Evolutionary conservation across 2,888 invertebrate species (phyloP), one percentile per base, ranked within the genome.

Genomic region (Cephus pulcher): DNA sequence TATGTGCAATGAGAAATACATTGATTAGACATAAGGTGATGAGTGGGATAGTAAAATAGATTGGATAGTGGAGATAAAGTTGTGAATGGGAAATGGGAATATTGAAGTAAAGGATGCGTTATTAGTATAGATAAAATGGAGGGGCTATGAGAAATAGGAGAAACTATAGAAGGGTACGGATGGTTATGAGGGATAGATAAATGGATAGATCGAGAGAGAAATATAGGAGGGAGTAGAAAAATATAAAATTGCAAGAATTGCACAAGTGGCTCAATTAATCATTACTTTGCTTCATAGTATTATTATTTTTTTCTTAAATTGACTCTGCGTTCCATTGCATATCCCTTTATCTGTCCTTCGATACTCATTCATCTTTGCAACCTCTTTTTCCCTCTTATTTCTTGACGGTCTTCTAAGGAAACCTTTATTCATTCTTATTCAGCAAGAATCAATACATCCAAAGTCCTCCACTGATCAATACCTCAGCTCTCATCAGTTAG

Each of bases 211-310:
- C 40, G 34, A 73, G 69, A 76, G 37, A 74, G 56, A 69, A 33
- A 70, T 69, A 76, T 23, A 76, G 82, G 79, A 80, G 84, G 87
- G 87, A 88, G 89, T 90, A 91, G 90, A 91, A 91, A 91, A 91
- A 91, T 91, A 89, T 89, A 89, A 91, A 90, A 90, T 87, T 85
- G 85, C 85, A 85, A 84, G 85, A 86, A 84, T 84, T 86, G 85
- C 86, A 82, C 83, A 84, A 85, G 82, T 84, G 84, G 85, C 84
- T 85, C 80, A 80, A 85, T 84, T 83, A 82, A 82, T 85, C 81
- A 76, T 84, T 81, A 80, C 70, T 82, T 77, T 79, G 80, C 81
- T 82, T 78, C 79, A 80, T 76, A 70, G 79, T 71, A 33, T 33
- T 71, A 71, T 74, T 77, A 78, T 56, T 76, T 69, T 78, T 75